A percentile compares a stretch with the other conserved stretches of the same genome.
phyloP scores from a whole-genome alignment of 2,113 vertebrate species.

The Tricholaema leucomelas region DNA sequence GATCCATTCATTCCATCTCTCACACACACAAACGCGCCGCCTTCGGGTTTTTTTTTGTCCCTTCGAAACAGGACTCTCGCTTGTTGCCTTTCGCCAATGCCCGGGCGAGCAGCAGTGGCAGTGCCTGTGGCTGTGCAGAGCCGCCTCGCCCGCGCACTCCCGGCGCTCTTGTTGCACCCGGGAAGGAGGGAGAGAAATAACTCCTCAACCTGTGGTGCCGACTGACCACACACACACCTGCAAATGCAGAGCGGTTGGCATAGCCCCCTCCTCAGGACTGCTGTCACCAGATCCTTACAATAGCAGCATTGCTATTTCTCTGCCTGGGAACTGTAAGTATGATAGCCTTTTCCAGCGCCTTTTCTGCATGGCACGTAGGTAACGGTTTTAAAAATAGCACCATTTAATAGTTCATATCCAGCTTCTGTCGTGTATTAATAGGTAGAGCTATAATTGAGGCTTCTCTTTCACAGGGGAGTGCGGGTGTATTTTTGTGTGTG shows the following conservation, averaged over 20 bases:
- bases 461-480: not conserved
- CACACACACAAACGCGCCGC: not conserved
- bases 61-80: not conserved
- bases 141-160: not conserved
- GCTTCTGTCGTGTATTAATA: not conserved
- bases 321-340: slow-evolving; percentile 71
- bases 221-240: slow-evolving; percentile 37
- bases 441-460: not conserved
- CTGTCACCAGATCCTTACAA: slow-evolving; percentile 39
- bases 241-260: not conserved
- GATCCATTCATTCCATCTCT: not conserved
- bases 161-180: not conserved
- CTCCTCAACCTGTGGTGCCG: slow-evolving; percentile 44
- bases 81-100: slow-evolving; percentile 32
- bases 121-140: slow-evolving; percentile 44
- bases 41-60: not conserved
- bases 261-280: not conserved
- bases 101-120: slow-evolving; percentile 48
- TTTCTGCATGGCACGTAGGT: slow-evolving; percentile 11
- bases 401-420: not conserved
- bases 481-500: not conserved
- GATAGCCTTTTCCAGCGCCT: not conserved
- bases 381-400: not conserved
- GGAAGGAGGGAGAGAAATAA: not conserved
- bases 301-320: slow-evolving; percentile 31